Evolutionary conservation across 2,113 vertebrate genomes (phyloP).

Genomic region (Dromiciops gliroides): DNA sequence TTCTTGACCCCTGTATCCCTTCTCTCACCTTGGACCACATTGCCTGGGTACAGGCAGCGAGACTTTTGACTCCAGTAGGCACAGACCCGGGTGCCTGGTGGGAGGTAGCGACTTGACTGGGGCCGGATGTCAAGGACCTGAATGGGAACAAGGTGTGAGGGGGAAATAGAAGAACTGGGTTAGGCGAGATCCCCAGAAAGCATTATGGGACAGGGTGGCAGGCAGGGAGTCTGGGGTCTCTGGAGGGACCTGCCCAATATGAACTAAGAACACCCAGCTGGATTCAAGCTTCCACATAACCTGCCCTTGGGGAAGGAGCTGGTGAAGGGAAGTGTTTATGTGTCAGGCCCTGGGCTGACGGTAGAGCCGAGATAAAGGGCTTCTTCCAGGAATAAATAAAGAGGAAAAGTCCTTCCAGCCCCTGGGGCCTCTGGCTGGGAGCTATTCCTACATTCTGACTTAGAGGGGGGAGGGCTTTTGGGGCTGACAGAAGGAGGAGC

Average conservation of each 20-base stretch:
- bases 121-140: constrained; percentile 94
- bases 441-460: not conserved
- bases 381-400: not conserved
- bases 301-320: not conserved
- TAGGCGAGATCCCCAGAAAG: not conserved
- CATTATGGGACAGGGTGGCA: not conserved
- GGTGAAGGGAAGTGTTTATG: not conserved
- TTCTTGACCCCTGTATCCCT: not conserved
- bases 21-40: constrained; percentile 90
- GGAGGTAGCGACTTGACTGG: constrained; percentile 87
- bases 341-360: not conserved
- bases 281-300: not conserved
- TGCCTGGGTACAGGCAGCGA: constrained; percentile 94
- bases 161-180: not conserved
- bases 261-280: not conserved
- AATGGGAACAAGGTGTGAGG: not conserved
- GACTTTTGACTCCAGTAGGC: constrained; percentile 98
- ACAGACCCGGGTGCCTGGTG: constrained; percentile 91
- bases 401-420: not conserved
- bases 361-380: not conserved
- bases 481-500: constrained; percentile 39
- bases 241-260: not conserved
- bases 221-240: not conserved
- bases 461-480: not conserved
- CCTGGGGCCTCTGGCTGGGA: not conserved